Percentiles rank a stretch among this genome's conserved stretches.
These are phyloP conservation scores for Tachyglossus aculeatus DNA, from an alignment of 2,797 vertebrate species.

Conservation along the genomic window DNA sequence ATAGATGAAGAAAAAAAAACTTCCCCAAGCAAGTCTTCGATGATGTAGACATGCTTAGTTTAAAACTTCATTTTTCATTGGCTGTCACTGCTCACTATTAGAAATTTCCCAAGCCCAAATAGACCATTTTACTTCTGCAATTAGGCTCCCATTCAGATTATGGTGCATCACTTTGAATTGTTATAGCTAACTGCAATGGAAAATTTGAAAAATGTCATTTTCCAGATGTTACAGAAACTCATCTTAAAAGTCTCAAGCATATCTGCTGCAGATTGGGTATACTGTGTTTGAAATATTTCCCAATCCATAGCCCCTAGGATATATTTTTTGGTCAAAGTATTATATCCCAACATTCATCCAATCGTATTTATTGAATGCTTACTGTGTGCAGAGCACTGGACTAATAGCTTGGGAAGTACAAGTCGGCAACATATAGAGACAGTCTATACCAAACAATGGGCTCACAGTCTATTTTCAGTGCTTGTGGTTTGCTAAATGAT, in stretches of 20 bases:
- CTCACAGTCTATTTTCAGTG: slow-evolving; percentile 45
- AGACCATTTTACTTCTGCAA: neutral
- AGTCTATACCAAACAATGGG: no score
- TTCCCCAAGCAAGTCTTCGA: no score
- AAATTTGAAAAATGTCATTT: no score
- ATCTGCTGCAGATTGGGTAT: neutral
- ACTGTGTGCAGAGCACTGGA: no score
- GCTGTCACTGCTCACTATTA: neutral
- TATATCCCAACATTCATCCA: no score
- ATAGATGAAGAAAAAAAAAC: no score
- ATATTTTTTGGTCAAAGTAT: neutral
- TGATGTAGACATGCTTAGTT: no score
- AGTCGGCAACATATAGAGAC: no score
- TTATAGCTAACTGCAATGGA: neutral
- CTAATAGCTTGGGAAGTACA: no score
- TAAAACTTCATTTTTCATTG: no score
- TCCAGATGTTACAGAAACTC: neutral
- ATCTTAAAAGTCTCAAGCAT: neutral
- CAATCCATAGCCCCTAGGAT: neutral
- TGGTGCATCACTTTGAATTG: no score
- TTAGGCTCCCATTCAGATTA: neutral
- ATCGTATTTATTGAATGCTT: no score
- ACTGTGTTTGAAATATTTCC: neutral
- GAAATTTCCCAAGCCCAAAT: neutral
- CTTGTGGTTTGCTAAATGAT: slow-evolving; percentile 47